A percentile compares a stretch with the other conserved stretches of the same genome.
Conservation (phyloP, 2,888 invertebrate genomes). For the Amphipyra berbera region DNA sequence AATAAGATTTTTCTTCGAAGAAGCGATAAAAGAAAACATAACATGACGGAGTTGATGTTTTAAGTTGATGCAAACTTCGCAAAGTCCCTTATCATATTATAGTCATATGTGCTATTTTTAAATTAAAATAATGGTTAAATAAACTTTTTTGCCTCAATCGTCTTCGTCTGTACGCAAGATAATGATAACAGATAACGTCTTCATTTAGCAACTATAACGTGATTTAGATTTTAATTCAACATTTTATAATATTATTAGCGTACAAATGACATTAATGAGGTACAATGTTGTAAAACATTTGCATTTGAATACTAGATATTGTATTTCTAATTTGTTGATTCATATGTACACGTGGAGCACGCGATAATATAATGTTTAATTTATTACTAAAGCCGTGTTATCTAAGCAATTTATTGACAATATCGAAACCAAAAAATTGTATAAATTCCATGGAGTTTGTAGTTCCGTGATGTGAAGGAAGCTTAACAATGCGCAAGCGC, state of each 20-base stretch:
- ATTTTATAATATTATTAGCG: conserved; percentile 10
- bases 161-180: conserved; percentile 9
- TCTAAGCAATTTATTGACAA: conserved; percentile 11
- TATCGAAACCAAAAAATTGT: conserved; percentile 24
- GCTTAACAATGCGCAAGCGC: conserved; percentile 60
- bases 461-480: conserved; percentile 52
- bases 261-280: conserved; percentile 12
- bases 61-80: conserved; percentile 16
- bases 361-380: conserved; percentile 9
- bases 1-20: conserved; percentile 18
- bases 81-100: conserved; percentile 41
- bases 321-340: conserved; percentile 25
- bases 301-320: conserved; percentile 30
- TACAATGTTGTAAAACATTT: conserved; percentile 25
- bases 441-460: conserved; percentile 15
- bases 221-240: conserved; percentile 32
- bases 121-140: conserved; percentile 20
- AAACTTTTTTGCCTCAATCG: conserved; percentile 26
- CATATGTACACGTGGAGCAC: conserved; percentile 19
- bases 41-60: conserved; percentile 24
- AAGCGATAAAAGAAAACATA: conserved; percentile 41
- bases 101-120: conserved; percentile 42
- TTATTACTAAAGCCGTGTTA: conserved; percentile 8
- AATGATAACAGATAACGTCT: conserved; percentile 35
- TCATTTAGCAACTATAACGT: conserved; percentile 16